phyloP scores from a whole-genome alignment of 2,113 vertebrate species.

The Sander lucioperca region DNA sequence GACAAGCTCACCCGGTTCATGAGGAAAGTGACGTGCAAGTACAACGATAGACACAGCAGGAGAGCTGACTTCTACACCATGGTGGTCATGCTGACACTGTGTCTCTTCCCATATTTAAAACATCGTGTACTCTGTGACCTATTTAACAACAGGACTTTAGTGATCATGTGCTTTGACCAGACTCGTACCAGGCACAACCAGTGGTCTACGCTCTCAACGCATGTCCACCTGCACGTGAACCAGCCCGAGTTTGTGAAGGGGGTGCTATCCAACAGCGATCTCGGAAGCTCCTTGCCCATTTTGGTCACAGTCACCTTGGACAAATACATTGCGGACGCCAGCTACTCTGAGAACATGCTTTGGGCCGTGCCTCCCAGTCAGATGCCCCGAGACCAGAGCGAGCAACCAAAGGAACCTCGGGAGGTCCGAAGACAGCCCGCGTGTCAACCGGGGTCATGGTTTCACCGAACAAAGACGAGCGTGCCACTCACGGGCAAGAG shows the following conservation, averaged over 20 bases:
- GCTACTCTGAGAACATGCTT: background rate
- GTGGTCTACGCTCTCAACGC: constrained; percentile 14
- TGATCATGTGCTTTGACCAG: constrained; percentile 41
- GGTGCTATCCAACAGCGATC: background rate
- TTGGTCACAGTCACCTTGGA: background rate
- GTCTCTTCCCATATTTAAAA: constrained; percentile 20
- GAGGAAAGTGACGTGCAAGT: background rate
- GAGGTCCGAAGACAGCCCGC: too few species aligned
- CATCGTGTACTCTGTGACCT: background rate
- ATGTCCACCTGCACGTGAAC: background rate
- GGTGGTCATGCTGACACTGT: background rate
- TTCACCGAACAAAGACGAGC: too few species aligned
- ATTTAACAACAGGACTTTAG: constrained; percentile 1
- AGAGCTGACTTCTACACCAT: background rate
- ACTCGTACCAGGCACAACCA: constrained; percentile 19
- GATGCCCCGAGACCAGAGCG: background rate
- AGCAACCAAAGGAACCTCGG: background rate
- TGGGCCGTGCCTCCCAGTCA: background rate
- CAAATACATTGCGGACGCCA: background rate
- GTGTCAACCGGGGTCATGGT: too few species aligned
- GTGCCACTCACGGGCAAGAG: too few species aligned
- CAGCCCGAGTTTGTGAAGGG: background rate
- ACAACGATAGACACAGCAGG: background rate
- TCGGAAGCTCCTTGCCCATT: background rate
- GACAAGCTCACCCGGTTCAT: background rate